Percentiles rank a stretch among this genome's conserved stretches.
These are phyloP conservation scores for Nyctibius grandis DNA, from an alignment of 2,797 vertebrate genomes.

Conservation along the genomic window DNA sequence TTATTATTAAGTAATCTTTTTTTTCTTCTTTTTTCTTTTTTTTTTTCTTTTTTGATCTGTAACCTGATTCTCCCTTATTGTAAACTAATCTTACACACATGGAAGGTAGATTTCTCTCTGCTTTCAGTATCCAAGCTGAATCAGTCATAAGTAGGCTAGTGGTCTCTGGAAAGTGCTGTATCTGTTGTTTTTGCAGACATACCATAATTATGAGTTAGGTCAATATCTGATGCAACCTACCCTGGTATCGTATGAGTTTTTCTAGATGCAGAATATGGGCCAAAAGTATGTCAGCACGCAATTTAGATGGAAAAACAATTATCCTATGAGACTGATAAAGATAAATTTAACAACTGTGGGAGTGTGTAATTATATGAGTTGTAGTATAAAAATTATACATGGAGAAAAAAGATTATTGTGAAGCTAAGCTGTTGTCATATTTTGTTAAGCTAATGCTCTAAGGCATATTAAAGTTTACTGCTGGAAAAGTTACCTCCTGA, in stretches of 20 bases:
- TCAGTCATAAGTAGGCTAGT: neutral
- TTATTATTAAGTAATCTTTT: neutral
- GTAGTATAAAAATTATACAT: neutral
- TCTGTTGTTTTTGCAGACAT: neutral
- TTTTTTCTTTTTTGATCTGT: neutral
- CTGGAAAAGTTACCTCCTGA: neutral
- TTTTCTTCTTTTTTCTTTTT: accelerated
- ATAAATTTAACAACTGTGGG: neutral
- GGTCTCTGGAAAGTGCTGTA: neutral
- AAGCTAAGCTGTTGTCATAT: neutral
- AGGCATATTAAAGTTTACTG: neutral
- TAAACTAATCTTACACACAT: neutral
- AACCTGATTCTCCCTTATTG: neutral
- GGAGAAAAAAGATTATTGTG: neutral
- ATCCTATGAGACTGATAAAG: neutral
- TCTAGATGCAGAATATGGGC: neutral
- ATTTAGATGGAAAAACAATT: neutral
- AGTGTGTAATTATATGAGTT: neutral
- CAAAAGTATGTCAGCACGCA: neutral
- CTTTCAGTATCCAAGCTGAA: neutral
- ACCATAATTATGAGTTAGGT: neutral
- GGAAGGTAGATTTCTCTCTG: neutral
- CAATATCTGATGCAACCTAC: neutral
- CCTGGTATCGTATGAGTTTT: neutral
- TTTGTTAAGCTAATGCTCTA: neutral